phyloP scores from a whole-genome alignment of 2,888 invertebrate species.

The Latheticus oryzae region DNA sequence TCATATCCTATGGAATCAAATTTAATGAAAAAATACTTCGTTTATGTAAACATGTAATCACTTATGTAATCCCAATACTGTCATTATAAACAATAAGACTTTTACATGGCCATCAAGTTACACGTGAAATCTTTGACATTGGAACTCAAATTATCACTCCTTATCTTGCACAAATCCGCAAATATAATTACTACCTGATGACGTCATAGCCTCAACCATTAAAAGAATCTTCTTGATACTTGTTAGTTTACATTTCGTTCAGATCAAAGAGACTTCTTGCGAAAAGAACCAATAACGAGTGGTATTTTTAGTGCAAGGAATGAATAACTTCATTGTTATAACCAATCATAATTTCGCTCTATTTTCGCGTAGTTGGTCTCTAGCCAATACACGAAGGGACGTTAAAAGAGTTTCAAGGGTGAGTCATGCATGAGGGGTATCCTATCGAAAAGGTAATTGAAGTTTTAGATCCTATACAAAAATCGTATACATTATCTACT shows the following conservation, averaged over 20 bases:
- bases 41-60: conserved; percentile 43
- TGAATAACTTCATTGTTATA: conserved; percentile 5
- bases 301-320: conserved; percentile 6
- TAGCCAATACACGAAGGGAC: conserved; percentile 7
- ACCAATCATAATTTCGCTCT: conserved; percentile 18
- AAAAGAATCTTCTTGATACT: not conserved
- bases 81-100: conserved; percentile 37
- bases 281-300: conserved; percentile 1
- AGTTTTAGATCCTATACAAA: too few species aligned
- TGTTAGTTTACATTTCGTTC: not conserved
- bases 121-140: conserved; percentile 23
- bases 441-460: not conserved
- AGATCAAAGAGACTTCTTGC: too few species aligned
- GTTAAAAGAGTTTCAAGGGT: not conserved
- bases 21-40: conserved; percentile 38
- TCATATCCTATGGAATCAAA: conserved; percentile 40
- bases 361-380: conserved; percentile 3
- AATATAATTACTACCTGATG: conserved; percentile 14
- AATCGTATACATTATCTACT: not conserved
- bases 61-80: conserved; percentile 39
- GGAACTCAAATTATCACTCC: conserved; percentile 13
- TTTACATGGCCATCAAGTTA: conserved; percentile 22
- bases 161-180: conserved; percentile 15
- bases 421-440: not conserved
- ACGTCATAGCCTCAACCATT: conserved; percentile 8